Conservation (phyloP, 2,797 vertebrate species). For the Microctenopoma steveboyesi region DNA sequence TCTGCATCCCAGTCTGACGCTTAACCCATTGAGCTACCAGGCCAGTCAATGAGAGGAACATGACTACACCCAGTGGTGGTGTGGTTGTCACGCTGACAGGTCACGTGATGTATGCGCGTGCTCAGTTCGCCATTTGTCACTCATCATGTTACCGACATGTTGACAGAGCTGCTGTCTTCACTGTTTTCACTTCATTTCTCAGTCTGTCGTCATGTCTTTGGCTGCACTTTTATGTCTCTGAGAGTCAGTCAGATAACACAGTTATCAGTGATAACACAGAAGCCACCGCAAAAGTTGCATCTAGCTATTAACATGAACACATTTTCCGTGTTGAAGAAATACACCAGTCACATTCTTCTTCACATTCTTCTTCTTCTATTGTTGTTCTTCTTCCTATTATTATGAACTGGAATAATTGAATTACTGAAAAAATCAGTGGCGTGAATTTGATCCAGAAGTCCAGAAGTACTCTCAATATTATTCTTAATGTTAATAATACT, state of each 20-base stretch:
- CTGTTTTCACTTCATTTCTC: not conserved
- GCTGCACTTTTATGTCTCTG: conserved; percentile 1
- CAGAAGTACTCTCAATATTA: no score
- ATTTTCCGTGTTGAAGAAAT: not conserved
- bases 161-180: not conserved
- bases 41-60: conserved; percentile 17
- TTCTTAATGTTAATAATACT: no score
- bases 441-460: not conserved
- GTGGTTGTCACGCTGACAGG: not conserved
- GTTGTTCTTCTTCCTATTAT: no score
- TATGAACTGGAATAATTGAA: not conserved
- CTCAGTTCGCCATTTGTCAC: conserved; percentile 13
- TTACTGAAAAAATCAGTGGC: not conserved
- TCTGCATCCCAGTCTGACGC: no score
- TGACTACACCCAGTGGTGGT: conserved; percentile 3
- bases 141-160: no score
- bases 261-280: not conserved
- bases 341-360: not conserved
- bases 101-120: conserved; percentile 6
- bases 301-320: not conserved
- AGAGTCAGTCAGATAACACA: not conserved
- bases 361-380: no score
- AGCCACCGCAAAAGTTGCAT: not conserved
- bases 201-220: not conserved
- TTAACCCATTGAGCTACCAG: no score